Evolutionary conservation across 2,113 vertebrate species (phyloP).

Genomic region (Podilymbus podiceps): DNA sequence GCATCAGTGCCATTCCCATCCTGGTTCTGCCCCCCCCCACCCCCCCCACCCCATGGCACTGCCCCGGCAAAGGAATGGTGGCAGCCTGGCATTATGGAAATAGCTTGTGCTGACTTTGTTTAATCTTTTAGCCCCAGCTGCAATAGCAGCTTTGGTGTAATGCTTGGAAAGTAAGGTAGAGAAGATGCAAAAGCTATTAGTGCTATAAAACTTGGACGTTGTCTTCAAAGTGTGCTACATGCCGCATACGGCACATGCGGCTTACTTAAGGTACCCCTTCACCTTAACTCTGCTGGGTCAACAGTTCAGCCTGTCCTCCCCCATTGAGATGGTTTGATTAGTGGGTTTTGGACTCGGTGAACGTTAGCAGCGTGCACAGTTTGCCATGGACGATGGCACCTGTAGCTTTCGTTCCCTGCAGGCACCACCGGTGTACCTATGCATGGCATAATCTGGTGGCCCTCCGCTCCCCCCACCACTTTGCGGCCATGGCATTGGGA

Average conservation of each 20-base stretch:
- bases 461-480: not conserved
- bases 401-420: not conserved
- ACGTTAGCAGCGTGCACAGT: not conserved
- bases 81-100: not conserved
- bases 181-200: not conserved
- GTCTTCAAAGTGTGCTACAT: not conserved
- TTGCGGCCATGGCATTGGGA: not conserved
- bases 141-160: not conserved
- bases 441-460: not conserved
- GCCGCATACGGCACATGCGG: not conserved
- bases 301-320: not conserved
- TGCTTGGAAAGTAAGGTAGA: not conserved
- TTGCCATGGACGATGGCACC: not conserved
- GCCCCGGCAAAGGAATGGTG: not conserved
- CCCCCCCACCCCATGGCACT: not conserved
- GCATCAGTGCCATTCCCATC: not conserved
- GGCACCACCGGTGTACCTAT: not conserved
- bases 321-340: not conserved
- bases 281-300: not conserved
- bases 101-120: not conserved
- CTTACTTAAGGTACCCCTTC: not conserved
- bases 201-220: not conserved
- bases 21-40: not conserved
- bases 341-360: not conserved
- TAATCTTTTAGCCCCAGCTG: not conserved